Percentiles rank a stretch among this genome's conserved stretches.
phyloP scores from a whole-genome alignment of 2,888 invertebrate species.

The Apomyelois bistriatella region DNA sequence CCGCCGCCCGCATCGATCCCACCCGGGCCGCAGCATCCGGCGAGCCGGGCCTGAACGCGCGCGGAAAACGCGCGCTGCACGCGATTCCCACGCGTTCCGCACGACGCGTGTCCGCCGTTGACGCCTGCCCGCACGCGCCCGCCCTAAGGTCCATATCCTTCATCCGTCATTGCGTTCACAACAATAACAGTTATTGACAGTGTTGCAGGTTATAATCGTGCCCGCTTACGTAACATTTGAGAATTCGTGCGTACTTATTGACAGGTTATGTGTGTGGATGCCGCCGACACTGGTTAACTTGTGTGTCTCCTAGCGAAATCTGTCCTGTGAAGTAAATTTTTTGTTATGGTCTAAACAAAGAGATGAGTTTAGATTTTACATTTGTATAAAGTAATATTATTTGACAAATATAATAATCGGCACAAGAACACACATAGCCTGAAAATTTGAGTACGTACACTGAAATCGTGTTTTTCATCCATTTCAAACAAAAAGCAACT shows the following conservation, averaged over 20 bases:
- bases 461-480: conserved; percentile 31
- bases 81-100: conserved; percentile 49
- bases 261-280: conserved; percentile 57
- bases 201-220: conserved; percentile 59
- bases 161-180: conserved; percentile 57
- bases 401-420: background rate
- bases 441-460: conserved; percentile 26
- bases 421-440: conserved; percentile 21
- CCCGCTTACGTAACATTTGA: conserved; percentile 61
- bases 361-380: background rate
- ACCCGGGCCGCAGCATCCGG: conserved; percentile 62
- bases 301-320: background rate
- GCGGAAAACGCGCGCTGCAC: conserved; percentile 52
- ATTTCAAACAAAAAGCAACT: conserved; percentile 33
- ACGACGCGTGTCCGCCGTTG: conserved; percentile 43
- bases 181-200: conserved; percentile 49
- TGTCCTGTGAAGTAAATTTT: background rate
- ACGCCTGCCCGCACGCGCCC: conserved; percentile 41
- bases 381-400: background rate
- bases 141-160: conserved; percentile 46
- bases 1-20: conserved; percentile 77
- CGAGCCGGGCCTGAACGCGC: conserved; percentile 54
- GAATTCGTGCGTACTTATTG: conserved; percentile 53
- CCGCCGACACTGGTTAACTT: background rate
- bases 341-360: conserved; percentile 10